A percentile compares a stretch with the other conserved stretches of the same genome.
Evolutionary conservation across 2,797 vertebrate species (phyloP).

Genomic region (Telmatherina bonti): DNA sequence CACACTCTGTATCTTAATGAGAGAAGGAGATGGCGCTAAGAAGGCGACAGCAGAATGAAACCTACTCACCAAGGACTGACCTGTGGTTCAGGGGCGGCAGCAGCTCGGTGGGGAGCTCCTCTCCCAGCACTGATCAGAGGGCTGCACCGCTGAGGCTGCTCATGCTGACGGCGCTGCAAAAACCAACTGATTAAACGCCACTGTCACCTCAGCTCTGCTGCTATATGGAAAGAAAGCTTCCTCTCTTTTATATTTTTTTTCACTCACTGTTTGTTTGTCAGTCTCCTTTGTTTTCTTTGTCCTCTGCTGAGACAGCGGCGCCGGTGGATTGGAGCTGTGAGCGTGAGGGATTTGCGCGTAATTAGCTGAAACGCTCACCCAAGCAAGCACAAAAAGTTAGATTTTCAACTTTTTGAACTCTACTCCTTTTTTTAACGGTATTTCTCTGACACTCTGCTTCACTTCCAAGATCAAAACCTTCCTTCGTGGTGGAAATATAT

Average conservation of each 20-base stretch:
- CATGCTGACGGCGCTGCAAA: constrained; percentile 76
- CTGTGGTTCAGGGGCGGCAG: constrained; percentile 81
- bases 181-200: constrained; percentile 84
- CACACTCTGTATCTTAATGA: constrained; percentile 78
- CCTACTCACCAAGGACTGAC: constrained; percentile 84
- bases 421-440: constrained; percentile 64
- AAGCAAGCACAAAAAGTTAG: constrained; percentile 78
- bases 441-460: constrained; percentile 82
- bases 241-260: constrained; percentile 76
- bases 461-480: constrained; percentile 82
- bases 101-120: constrained; percentile 74
- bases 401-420: constrained; percentile 82
- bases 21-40: constrained; percentile 66
- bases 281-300: constrained; percentile 84
- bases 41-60: constrained; percentile 79
- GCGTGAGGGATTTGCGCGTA: constrained; percentile 82
- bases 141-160: constrained; percentile 71
- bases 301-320: constrained; percentile 82
- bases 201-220: constrained; percentile 80
- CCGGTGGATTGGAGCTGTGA: constrained; percentile 80
- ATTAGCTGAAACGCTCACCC: constrained; percentile 85
- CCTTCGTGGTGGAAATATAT: constrained; percentile 73
- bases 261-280: constrained; percentile 82
- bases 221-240: constrained; percentile 79
- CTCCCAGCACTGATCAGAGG: constrained; percentile 83